These are phyloP conservation scores for Oreochromis mossambicus DNA, from an alignment of 2,797 vertebrate species.

Conservation along the genomic window DNA sequence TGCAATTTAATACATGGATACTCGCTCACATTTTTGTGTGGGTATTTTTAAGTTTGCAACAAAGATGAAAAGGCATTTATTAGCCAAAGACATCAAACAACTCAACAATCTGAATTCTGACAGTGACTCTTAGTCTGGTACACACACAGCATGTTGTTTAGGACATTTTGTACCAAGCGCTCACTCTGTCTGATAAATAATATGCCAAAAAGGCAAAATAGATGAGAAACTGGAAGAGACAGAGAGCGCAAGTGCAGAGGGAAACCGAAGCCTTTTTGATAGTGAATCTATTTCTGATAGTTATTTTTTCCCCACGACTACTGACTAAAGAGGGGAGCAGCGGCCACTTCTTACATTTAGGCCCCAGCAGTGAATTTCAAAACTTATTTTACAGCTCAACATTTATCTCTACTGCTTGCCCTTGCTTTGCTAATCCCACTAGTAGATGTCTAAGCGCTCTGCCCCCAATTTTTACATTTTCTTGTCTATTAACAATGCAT, in stretches of 20 bases:
- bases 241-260: neutral
- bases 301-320: neutral
- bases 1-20: neutral
- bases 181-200: conserved; percentile 51
- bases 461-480: neutral
- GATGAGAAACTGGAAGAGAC: conserved; percentile 5
- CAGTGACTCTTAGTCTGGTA: neutral
- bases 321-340: neutral
- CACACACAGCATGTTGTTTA: conserved; percentile 1
- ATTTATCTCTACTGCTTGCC: neutral
- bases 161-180: conserved; percentile 16
- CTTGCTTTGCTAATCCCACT: neutral
- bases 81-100: neutral
- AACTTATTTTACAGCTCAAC: neutral
- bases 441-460: neutral
- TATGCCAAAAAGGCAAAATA: conserved; percentile 39
- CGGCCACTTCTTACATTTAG: neutral
- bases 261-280: neutral
- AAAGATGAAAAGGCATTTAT: neutral
- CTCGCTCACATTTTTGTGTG: neutral
- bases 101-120: neutral
- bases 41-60: neutral
- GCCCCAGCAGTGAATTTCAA: neutral
- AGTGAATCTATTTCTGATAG: neutral
- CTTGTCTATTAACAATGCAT: neutral